Evolutionary conservation across 2,888 invertebrate species (phyloP).

Genomic region (Caenorhabditis doughertyi): DNA sequence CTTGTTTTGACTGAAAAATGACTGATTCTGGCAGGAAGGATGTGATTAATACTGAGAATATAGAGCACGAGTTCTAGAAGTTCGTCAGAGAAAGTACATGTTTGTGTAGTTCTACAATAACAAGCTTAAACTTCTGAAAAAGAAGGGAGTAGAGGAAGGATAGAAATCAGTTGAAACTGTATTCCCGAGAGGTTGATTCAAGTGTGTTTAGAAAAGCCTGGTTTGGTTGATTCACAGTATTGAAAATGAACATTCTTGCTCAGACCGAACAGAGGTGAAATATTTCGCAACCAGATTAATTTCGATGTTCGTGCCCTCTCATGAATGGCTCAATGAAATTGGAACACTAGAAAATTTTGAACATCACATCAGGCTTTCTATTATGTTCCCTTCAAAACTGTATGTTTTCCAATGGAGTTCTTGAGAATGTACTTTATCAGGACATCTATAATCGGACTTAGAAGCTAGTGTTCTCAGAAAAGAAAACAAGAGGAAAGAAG

Average conservation of each 20-base stretch:
- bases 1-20: conserved; percentile 51
- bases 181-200: not conserved
- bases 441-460: conserved; percentile 21
- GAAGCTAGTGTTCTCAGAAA: conserved; percentile 5
- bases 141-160: no score
- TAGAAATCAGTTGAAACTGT: no score
- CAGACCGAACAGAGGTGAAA: conserved; percentile 9
- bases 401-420: conserved; percentile 4
- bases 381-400: not conserved
- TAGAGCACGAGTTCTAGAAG: conserved; percentile 8
- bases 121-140: no score
- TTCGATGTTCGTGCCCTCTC: not conserved
- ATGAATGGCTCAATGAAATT: no score
- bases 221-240: no score
- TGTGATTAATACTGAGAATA: conserved; percentile 45
- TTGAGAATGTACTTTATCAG: conserved; percentile 15
- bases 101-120: conserved; percentile 30
- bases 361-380: no score
- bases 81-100: conserved; percentile 20
- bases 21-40: conserved; percentile 30
- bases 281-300: conserved; percentile 9
- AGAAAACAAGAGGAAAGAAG: conserved; percentile 3
- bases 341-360: no score
- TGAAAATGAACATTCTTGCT: no score
- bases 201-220: no score